Evolutionary conservation across 1,140 invertebrate genomes (phyloP), one percentile per base, ranked within the genome.

Genomic region (Halictus rubicundus): DNA sequence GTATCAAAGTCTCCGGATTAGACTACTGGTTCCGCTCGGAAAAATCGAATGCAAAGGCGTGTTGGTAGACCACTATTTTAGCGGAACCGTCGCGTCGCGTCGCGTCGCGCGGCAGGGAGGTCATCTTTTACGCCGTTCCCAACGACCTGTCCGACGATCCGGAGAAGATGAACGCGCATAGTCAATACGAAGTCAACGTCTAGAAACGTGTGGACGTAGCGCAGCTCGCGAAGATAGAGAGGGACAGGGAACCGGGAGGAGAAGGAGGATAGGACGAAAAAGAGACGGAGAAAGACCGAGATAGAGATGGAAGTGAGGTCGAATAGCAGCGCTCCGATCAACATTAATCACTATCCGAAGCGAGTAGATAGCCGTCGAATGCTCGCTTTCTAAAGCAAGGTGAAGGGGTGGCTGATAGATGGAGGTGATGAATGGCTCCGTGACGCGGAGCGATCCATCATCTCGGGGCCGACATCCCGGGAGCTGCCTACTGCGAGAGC

Each of bases 341-440:
- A 93, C 92, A 93, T 93, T 92, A 93, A 93, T 93, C 92, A 93
- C 92, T 88, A 89, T 91, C 86, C 88, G 89, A 91, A 90, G 90
- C 89, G 88, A 89, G 90, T 90, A 90, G 92, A 92, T 92, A 92
- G 91, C 89, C 91, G 90, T 92, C 90, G 89, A 92, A 90, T 90
- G 88, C 85, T 92, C 89, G 88, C 91, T 92, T 92, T 91, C 89
- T 89, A 88, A 90, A 90, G 90, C 89, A 92, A 92, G 91, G 88
- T 89, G 91, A 91, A 91, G 90, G 90, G 90, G 88, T 89, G 89
- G 80, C 86, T 91, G 92, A 93, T 93, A 92, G 92, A 93, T 82
- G 91, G 89, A 91, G 89, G 91, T 93, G 92, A 93, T 93, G 92
- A 92, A 93, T 93, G 91, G 91, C 90, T 91, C 88, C 92, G 88